Conservation (phyloP, 2,888 invertebrate genomes). For the Zygothrica quintamaculata region DNA sequence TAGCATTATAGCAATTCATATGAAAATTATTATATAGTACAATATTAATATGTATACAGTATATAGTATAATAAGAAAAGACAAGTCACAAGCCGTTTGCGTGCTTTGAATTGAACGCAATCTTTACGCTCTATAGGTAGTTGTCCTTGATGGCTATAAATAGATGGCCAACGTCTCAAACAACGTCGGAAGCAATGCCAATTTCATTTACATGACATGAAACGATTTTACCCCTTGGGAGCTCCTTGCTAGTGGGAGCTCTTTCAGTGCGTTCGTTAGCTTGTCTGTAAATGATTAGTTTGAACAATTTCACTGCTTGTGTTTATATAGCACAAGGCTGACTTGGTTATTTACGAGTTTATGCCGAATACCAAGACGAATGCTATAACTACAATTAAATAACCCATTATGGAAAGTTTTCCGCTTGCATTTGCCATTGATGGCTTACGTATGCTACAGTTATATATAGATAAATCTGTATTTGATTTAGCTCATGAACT, state of each 20-base stretch:
- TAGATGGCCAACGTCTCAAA: conserved; percentile 39
- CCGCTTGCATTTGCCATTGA: too few relatives aligned
- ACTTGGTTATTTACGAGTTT: conserved; percentile 13
- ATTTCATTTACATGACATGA: conserved; percentile 61
- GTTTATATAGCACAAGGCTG: background rate
- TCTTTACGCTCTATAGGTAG: conserved; percentile 37
- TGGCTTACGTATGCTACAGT: too few relatives aligned
- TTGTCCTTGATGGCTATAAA: conserved; percentile 66
- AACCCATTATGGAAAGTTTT: too few relatives aligned
- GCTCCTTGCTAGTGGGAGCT: background rate
- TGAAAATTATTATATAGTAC: too few relatives aligned
- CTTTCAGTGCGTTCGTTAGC: conserved; percentile 14
- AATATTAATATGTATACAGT: conserved; percentile 14
- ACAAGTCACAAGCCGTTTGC: conserved; percentile 53
- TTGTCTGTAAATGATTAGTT: conserved; percentile 31
- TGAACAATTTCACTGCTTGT: conserved; percentile 6
- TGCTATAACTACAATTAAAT: too few relatives aligned
- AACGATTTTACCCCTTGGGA: conserved; percentile 24
- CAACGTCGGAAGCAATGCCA: conserved; percentile 50
- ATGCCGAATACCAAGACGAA: too few relatives aligned
- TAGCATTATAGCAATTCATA: too few relatives aligned
- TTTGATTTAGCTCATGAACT: too few relatives aligned
- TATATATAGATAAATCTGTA: too few relatives aligned
- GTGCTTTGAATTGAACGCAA: conserved; percentile 65
- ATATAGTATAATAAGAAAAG: too few relatives aligned